These are phyloP conservation scores for Harpagus bidentatus DNA, from an alignment of 2,113 vertebrate genomes.

Conservation along the genomic window DNA sequence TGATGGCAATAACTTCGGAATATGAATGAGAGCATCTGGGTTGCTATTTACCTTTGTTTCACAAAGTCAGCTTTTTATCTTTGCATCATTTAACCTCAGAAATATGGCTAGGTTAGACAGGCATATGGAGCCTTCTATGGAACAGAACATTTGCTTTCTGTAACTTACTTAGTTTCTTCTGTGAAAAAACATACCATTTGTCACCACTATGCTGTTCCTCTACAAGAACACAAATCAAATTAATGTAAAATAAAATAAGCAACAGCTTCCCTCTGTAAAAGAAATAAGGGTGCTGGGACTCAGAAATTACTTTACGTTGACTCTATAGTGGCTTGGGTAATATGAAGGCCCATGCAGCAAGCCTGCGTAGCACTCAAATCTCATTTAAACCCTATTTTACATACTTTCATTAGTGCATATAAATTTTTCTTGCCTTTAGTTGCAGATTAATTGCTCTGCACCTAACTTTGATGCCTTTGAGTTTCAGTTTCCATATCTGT, in stretches of 20 bases:
- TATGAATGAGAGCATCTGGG: slow-evolving; percentile 47
- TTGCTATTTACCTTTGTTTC: slow-evolving; percentile 54
- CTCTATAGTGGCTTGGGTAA: neutral
- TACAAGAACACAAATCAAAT: neutral
- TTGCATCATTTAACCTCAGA: slow-evolving; percentile 56
- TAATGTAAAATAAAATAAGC: neutral
- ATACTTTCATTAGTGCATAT: neutral
- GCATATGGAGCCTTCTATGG: neutral
- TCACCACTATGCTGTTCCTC: neutral
- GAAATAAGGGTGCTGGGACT: neutral
- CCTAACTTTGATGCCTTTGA: neutral
- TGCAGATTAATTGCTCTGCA: neutral
- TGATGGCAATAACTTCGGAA: slow-evolving; percentile 54
- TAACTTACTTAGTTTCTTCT: neutral
- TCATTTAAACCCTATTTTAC: neutral
- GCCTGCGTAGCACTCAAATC: neutral
- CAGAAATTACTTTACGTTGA: neutral
- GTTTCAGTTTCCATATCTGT: neutral
- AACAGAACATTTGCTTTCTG: neutral
- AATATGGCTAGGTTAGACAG: slow-evolving; percentile 21
- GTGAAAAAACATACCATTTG: neutral
- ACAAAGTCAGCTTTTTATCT: slow-evolving; percentile 45
- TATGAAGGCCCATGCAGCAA: neutral
- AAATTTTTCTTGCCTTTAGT: neutral
- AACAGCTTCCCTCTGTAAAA: neutral